phyloP scores from a whole-genome alignment of 2,797 vertebrate genomes.

The Pelodytes ibericus region DNA sequence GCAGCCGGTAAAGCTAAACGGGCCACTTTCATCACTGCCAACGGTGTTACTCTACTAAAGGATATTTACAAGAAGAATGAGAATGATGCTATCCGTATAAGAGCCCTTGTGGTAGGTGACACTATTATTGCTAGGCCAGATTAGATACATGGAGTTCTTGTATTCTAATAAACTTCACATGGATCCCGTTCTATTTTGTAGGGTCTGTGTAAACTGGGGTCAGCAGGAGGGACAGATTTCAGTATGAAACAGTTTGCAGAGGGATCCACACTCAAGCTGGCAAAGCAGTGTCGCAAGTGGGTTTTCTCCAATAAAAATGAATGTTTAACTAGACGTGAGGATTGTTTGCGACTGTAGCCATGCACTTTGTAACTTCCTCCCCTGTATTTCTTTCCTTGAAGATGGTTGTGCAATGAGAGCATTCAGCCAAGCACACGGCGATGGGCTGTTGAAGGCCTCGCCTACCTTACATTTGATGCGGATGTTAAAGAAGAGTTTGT shows the following conservation, averaged over 20 bases:
- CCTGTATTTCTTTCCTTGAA: conserved; percentile 55
- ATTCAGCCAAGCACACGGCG: conserved; percentile 84
- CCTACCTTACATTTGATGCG: conserved; percentile 96
- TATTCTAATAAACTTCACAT: too few relatives aligned
- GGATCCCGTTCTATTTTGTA: conserved; percentile 59
- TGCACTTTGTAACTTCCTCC: not conserved
- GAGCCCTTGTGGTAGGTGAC: conserved; percentile 90
- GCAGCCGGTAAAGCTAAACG: conserved; percentile 94
- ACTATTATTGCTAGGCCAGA: not conserved
- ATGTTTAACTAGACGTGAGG: not conserved
- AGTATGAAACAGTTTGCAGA: conserved; percentile 99
- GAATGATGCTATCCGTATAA: conserved; percentile 92
- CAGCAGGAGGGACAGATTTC: conserved; percentile 94
- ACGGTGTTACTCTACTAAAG: conserved; percentile 91
- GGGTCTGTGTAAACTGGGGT: conserved; percentile 97
- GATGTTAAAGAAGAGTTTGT: conserved; percentile 96
- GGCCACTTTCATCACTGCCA: conserved; percentile 94
- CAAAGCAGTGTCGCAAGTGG: conserved; percentile 97
- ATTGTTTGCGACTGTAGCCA: not conserved
- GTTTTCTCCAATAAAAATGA: too few relatives aligned
- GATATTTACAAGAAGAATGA: conserved; percentile 96
- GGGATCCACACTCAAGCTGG: conserved; percentile 92
- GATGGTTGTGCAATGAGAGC: conserved; percentile 92
- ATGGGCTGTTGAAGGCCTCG: conserved; percentile 95
- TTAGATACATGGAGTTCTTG: too few relatives aligned